Evolutionary conservation across 2,113 vertebrate genomes (phyloP), one percentile per base, ranked within the genome.

Genomic region (Catagonus wagneri): DNA sequence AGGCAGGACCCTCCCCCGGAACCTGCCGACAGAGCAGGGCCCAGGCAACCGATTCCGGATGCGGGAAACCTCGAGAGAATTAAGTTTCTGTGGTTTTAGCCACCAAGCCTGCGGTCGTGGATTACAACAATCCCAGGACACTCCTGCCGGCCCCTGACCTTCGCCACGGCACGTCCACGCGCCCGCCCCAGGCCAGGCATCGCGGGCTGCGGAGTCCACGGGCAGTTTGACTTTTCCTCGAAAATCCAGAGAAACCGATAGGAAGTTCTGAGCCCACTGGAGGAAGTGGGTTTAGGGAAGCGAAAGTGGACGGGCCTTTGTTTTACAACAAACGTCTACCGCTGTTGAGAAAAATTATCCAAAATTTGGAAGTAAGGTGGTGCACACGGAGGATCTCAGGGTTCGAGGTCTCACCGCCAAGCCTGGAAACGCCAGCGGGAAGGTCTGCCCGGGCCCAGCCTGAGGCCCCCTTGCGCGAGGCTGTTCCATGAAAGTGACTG

Each of bases 401-500:
- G n/a, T 1, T 32, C 32, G 6, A 0, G 61, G 61, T 34, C 61
- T 36, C 74, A 14, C 23, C 0, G 23, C n/a, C 15, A 23, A 5
- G 0, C 90, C 16, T 2, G 23, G 22, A 4, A 4, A 27, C 32
- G 14, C 16, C 39, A 10, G 29, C 17, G 29, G 56, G 29, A 16
- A 61, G 68, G 76, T 7, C 76, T 78, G 32, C 52, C n/a, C 54
- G 0, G 17, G 4, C 50, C 74, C 3, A 2, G 75, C 75, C 75
- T 2, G 75, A 78, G 0, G 17, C 54, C 34, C 13, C 54, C 54
- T 56, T 0, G 20, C 12, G 3, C 0, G 78, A 80, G 54, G 10
- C 1, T 1, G n/a, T 8, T 36, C 54, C 4, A 54, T 15, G 9
- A n/a, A 36, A 0, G 32, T 34, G 22, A 15, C 8, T 5, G 56